A percentile compares a stretch with the other conserved stretches of the same genome.
phyloP scores from a whole-genome alignment of 2,888 invertebrate genomes.

The Heliconius charithonia region DNA sequence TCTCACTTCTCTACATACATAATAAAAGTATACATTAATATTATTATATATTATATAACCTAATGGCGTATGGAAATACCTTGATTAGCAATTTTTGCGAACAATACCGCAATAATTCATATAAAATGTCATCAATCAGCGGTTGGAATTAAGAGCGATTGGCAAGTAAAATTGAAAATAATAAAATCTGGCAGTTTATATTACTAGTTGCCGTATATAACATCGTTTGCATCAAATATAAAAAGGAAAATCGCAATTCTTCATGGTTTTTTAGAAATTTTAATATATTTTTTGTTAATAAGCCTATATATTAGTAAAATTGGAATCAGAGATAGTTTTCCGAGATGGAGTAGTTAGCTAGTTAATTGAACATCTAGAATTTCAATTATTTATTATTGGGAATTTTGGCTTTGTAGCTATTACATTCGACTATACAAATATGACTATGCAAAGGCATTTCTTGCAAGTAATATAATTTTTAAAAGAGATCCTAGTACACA shows the following conservation, averaged over 20 bases:
- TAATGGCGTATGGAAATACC: background rate
- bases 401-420: too few species aligned
- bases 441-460: too few species aligned
- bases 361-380: too few species aligned
- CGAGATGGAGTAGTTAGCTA: background rate
- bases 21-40: background rate
- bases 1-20: background rate
- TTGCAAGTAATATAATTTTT: too few species aligned
- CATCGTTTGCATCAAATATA: too few species aligned
- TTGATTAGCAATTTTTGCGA: background rate
- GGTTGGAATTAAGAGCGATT: constrained; percentile 4
- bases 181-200: background rate
- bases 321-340: background rate
- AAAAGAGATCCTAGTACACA: too few species aligned
- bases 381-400: too few species aligned
- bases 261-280: too few species aligned
- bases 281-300: too few species aligned
- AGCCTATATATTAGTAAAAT: background rate
- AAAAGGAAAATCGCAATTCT: too few species aligned
- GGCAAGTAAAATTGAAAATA: constrained; percentile 1
- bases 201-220: background rate
- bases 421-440: too few species aligned
- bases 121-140: background rate
- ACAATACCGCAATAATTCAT: constrained; percentile 9
- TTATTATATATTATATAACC: background rate